Evolutionary conservation across 2,888 invertebrate species (phyloP).

Genomic region (Cinara cedri): DNA sequence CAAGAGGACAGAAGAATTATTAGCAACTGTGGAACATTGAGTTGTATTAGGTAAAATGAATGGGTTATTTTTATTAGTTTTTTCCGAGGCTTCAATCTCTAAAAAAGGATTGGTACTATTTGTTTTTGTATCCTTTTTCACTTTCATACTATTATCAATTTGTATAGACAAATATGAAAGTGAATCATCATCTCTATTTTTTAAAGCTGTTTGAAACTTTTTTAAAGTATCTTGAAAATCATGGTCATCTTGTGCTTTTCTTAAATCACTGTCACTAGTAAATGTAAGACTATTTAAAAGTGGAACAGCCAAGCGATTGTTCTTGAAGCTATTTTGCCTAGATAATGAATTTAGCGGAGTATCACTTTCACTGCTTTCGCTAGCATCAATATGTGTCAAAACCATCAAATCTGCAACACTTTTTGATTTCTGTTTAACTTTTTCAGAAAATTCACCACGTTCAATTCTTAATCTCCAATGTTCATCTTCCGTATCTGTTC

Average conservation of each 20-base stretch:
- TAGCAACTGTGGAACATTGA: slow-evolving; percentile 61
- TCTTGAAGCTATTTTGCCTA: slow-evolving; percentile 59
- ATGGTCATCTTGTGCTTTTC: slow-evolving; percentile 65
- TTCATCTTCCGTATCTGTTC: slow-evolving; percentile 71
- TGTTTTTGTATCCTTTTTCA: slow-evolving; percentile 39
- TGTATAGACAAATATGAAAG: slow-evolving; percentile 56
- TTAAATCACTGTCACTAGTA: slow-evolving; percentile 68
- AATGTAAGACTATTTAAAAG: slow-evolving; percentile 62
- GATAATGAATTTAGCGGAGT: slow-evolving; percentile 60
- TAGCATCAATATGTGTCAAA: slow-evolving; percentile 71
- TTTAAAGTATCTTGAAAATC: slow-evolving; percentile 67
- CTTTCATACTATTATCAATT: slow-evolving; percentile 44
- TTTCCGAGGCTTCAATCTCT: slow-evolving; percentile 62
- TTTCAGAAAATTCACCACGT: slow-evolving; percentile 66
- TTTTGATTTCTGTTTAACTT: slow-evolving; percentile 71
- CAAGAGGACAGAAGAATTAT: slow-evolving; percentile 68
- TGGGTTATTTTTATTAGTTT: slow-evolving; percentile 56
- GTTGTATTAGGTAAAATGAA: slow-evolving; percentile 51
- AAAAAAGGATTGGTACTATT: slow-evolving; percentile 61
- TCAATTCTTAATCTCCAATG: slow-evolving; percentile 70
- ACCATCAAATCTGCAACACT: slow-evolving; percentile 74
- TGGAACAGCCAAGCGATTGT: slow-evolving; percentile 61
- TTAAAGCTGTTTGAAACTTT: slow-evolving; percentile 63
- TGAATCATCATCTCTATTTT: slow-evolving; percentile 60
- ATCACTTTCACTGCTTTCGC: slow-evolving; percentile 67